Conservation (phyloP, 2,113 vertebrate species). For the Neofelis nebulosa region DNA sequence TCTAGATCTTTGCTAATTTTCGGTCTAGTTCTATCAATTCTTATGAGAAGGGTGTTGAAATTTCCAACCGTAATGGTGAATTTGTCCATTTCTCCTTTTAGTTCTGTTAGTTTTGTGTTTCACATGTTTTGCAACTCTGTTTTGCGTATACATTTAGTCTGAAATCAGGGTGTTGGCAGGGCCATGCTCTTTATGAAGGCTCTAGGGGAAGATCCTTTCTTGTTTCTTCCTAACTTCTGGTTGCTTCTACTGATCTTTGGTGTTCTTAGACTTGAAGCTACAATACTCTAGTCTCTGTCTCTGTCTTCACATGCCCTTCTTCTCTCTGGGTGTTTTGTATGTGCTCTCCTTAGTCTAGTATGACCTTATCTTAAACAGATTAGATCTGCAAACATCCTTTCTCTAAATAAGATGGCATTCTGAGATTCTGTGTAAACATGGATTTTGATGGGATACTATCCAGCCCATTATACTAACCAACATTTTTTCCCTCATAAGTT, state of each 20-base stretch:
- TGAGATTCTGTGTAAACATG: neutral
- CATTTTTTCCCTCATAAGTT: neutral
- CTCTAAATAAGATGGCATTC: neutral
- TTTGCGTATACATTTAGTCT: neutral
- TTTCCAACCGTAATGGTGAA: neutral
- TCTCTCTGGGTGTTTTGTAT: neutral
- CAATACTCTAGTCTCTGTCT: neutral
- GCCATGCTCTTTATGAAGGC: neutral
- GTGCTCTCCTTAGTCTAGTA: neutral
- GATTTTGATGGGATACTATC: neutral
- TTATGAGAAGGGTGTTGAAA: neutral
- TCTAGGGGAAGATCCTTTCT: neutral
- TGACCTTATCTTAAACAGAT: neutral
- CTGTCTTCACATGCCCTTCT: neutral
- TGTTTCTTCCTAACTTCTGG: neutral
- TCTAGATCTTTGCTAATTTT: neutral
- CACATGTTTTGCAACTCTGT: neutral
- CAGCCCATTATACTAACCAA: neutral
- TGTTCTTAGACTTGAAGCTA: neutral
- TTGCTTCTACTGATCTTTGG: neutral
- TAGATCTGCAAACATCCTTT: neutral
- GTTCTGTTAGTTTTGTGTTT: neutral
- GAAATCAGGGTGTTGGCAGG: neutral
- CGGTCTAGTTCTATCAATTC: neutral
- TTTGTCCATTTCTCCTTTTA: neutral